Conservation (phyloP, 2,888 invertebrate species). For the Drosophila limbata region DNA sequence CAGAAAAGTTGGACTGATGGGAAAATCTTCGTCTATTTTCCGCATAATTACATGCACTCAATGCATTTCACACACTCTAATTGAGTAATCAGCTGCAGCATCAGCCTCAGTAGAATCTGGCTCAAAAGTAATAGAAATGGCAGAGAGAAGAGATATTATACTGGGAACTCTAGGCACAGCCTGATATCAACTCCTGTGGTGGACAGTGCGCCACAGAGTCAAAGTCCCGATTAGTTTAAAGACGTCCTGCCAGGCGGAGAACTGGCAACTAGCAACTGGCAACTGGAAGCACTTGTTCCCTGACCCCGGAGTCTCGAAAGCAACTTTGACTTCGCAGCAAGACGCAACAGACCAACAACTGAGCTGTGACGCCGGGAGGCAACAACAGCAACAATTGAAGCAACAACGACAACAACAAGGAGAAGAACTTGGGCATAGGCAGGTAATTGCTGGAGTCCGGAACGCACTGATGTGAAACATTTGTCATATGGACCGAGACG, state of each 20-base stretch:
- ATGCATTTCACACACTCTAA: constrained; percentile 60
- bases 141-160: constrained; percentile 7
- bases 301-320: constrained; percentile 28
- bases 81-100: constrained; percentile 68
- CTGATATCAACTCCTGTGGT: constrained; percentile 49
- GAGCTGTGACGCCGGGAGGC: constrained; percentile 74
- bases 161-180: constrained; percentile 31
- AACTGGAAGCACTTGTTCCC: constrained; percentile 77
- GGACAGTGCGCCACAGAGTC: constrained; percentile 58
- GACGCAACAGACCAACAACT: constrained; percentile 67
- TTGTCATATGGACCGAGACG: constrained; percentile 80
- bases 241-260: constrained; percentile 64
- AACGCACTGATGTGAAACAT: constrained; percentile 82
- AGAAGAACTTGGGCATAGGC: constrained; percentile 44
- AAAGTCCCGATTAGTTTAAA: constrained; percentile 34
- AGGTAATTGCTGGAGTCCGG: constrained; percentile 76
- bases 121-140: constrained; percentile 5
- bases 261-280: constrained; percentile 20
- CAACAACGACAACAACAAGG: constrained; percentile 22
- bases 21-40: constrained; percentile 44
- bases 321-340: constrained; percentile 58
- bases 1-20: constrained; percentile 10
- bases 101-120: constrained; percentile 7
- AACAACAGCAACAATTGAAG: constrained; percentile 26
- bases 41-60: constrained; percentile 53